Conservation (phyloP, 2,888 invertebrate species). For the Xylophagus ater region DNA sequence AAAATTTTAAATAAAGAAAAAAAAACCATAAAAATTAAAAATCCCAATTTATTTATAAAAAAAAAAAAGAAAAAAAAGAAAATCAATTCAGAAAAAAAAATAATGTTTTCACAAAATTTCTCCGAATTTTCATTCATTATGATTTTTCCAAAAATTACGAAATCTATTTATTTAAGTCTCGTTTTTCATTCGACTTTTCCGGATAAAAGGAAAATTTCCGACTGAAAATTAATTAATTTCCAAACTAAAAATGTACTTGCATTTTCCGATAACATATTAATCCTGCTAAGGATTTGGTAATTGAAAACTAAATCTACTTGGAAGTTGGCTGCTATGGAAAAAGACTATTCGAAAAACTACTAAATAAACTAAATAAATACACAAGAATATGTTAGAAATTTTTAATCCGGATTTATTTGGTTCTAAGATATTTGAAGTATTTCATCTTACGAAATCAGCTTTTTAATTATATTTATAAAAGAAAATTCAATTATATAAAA, state of each 20-base stretch:
- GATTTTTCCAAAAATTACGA: slow-evolving; percentile 4
- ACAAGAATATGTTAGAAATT: no score
- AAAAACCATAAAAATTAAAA: slow-evolving; percentile 7
- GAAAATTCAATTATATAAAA: no score
- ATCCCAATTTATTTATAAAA: background rate
- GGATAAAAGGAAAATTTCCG: background rate
- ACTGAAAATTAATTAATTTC: background rate
- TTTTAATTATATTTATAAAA: no score
- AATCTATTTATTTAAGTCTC: background rate
- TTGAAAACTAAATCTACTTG: background rate
- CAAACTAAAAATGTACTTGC: background rate
- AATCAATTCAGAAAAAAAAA: slow-evolving; percentile 11
- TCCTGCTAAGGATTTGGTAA: background rate
- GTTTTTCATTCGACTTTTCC: background rate
- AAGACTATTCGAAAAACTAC: no score
- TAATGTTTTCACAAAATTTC: slow-evolving; percentile 21
- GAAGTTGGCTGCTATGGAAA: background rate
- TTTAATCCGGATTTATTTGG: no score
- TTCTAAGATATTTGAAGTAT: no score
- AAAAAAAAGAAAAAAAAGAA: slow-evolving; percentile 2
- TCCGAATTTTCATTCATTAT: slow-evolving; percentile 12
- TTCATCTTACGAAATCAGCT: no score
- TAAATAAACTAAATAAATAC: no score
- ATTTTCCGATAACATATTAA: background rate
- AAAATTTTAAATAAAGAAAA: slow-evolving; percentile 9